Evolutionary conservation across 2,888 invertebrate species (phyloP).

Genomic region (Thymelicus acteon): DNA sequence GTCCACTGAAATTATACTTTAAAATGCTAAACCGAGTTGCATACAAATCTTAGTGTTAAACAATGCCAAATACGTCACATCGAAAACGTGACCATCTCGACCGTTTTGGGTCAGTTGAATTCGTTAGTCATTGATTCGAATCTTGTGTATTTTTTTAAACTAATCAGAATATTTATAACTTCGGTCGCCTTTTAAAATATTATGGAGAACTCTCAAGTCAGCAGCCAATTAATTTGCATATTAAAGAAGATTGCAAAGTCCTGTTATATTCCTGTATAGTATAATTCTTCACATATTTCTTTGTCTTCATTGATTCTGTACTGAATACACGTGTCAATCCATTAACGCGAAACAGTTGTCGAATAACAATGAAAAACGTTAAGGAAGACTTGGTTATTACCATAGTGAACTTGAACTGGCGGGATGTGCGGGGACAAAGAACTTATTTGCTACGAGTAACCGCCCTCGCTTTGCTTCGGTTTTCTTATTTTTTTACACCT

Average conservation of each 20-base stretch:
- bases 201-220: too few species aligned
- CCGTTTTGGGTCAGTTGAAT: constrained; percentile 26
- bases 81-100: constrained; percentile 28
- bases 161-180: not conserved
- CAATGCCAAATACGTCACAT: constrained; percentile 29
- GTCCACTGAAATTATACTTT: constrained; percentile 30
- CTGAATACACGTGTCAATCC: not conserved
- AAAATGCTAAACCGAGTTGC: constrained; percentile 32
- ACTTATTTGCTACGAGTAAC: too few species aligned
- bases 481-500: too few species aligned
- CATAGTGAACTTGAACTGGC: constrained; percentile 13
- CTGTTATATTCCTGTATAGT: not conserved
- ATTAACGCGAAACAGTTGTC: not conserved
- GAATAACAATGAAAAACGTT: constrained; percentile 7
- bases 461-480: too few species aligned
- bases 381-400: constrained; percentile 4
- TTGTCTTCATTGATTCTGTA: not conserved
- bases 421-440: constrained; percentile 7
- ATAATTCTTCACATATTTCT: not conserved
- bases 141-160: not conserved
- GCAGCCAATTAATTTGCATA: too few species aligned
- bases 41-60: constrained; percentile 28
- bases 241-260: not conserved
- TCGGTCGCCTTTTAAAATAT: too few species aligned
- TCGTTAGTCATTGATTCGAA: not conserved